Percentiles rank a stretch among this genome's conserved stretches.
These are phyloP conservation scores for Dolomedes plantarius DNA, from an alignment of 2,888 invertebrate species.

Conservation along the genomic window DNA sequence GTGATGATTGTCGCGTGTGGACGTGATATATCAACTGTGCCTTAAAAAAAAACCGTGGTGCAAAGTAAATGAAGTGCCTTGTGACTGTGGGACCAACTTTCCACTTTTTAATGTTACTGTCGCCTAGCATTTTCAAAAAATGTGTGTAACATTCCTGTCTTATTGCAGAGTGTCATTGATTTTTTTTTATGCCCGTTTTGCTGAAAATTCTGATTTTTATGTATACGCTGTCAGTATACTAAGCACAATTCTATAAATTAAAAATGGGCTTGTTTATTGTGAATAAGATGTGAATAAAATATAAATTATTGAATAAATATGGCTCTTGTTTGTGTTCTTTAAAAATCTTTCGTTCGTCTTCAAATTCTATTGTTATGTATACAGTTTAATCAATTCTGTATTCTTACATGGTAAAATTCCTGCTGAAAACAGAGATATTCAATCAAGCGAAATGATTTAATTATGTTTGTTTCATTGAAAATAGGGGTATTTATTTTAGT, in stretches of 20 bases:
- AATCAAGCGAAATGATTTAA: too few relatives aligned
- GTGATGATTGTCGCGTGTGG: too few relatives aligned
- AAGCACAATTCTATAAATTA: slow-evolving; percentile 38
- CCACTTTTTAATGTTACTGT: slow-evolving; percentile 30
- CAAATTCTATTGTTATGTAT: too few relatives aligned
- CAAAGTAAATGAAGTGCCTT: slow-evolving; percentile 62
- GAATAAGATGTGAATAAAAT: slow-evolving; percentile 56
- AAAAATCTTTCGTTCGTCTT: too few relatives aligned
- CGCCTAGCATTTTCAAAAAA: slow-evolving; percentile 59
- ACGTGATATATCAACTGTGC: too few relatives aligned
- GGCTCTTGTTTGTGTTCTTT: slow-evolving; percentile 18
- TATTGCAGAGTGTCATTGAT: slow-evolving; percentile 45
- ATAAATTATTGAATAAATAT: slow-evolving; percentile 64
- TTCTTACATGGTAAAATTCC: too few relatives aligned
- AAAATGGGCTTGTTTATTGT: slow-evolving; percentile 63
- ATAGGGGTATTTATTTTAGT: too few relatives aligned
- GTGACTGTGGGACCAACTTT: slow-evolving; percentile 51
- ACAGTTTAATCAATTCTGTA: too few relatives aligned
- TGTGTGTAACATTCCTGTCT: slow-evolving; percentile 62
- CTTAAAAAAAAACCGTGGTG: slow-evolving; percentile 21
- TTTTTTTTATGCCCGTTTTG: slow-evolving; percentile 52
- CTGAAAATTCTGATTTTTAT: slow-evolving; percentile 37
- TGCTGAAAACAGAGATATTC: too few relatives aligned
- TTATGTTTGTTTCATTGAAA: too few relatives aligned
- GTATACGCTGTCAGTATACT: slow-evolving; percentile 47